A percentile compares a stretch with the other conserved stretches of the same genome.
These are phyloP conservation scores for Phyllotreta striolata DNA, from an alignment of 2,888 invertebrate genomes.

Conservation along the genomic window DNA sequence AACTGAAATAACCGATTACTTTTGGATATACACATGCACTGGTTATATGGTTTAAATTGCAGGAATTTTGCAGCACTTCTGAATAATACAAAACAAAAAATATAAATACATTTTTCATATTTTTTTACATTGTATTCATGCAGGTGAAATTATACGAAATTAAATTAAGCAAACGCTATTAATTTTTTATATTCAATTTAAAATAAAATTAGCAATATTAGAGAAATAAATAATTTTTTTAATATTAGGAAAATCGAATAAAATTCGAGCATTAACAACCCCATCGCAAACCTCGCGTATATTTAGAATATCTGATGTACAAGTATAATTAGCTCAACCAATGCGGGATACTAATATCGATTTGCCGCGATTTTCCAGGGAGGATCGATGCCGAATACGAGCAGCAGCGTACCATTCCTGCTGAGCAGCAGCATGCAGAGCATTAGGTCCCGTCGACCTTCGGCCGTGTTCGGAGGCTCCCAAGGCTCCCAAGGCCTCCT, in stretches of 20 bases:
- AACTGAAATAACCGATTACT: neutral
- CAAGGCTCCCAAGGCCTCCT: slow-evolving; percentile 72
- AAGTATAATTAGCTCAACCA: slow-evolving; percentile 3
- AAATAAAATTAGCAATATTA: no score
- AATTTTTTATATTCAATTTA: no score
- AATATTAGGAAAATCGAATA: no score
- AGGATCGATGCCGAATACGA: slow-evolving; percentile 89
- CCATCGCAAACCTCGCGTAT: no score
- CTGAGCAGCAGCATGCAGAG: slow-evolving; percentile 82
- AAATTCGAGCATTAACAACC: no score
- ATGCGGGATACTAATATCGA: slow-evolving; percentile 5
- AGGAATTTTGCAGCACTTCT: neutral
- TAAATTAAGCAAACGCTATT: no score
- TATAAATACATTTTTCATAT: no score
- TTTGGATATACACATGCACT: neutral
- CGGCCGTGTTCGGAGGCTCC: slow-evolving; percentile 75
- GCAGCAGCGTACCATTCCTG: slow-evolving; percentile 87
- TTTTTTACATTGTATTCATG: no score
- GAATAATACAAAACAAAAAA: neutral
- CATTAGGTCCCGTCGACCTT: slow-evolving; percentile 77
- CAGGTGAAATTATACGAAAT: no score
- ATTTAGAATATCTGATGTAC: neutral
- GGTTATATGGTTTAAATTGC: neutral
- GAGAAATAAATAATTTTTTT: no score
- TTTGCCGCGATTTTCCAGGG: slow-evolving; percentile 67